Conservation (phyloP, 2,888 invertebrate genomes). For the Tipula helvola region DNA sequence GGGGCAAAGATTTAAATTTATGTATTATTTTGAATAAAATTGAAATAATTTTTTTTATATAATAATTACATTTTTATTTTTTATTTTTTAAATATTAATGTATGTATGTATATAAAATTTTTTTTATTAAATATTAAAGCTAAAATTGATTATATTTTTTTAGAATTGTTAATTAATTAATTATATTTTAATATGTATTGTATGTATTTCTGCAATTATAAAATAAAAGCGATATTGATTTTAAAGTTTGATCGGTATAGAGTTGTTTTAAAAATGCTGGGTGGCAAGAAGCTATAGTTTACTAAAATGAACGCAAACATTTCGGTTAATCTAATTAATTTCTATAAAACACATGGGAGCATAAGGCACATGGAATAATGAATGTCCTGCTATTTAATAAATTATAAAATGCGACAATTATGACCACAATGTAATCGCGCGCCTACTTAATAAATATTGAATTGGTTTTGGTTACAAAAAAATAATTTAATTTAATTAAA, state of each 20-base stretch:
- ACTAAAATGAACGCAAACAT: background rate
- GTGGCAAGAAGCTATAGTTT: background rate
- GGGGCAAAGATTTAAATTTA: background rate
- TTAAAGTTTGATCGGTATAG: background rate
- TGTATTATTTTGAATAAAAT: background rate
- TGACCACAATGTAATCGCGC: background rate
- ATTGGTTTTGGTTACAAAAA: background rate
- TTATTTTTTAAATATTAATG: background rate
- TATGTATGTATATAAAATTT: background rate
- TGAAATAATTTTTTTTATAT: background rate
- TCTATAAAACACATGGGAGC: background rate
- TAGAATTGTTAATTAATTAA: background rate
- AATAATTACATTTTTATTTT: background rate
- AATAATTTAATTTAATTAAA: too few species aligned
- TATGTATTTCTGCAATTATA: background rate
- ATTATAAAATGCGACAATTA: background rate
- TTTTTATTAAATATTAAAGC: background rate
- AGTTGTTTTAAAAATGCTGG: background rate
- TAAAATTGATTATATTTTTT: background rate
- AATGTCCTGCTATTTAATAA: background rate
- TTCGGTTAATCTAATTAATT: background rate
- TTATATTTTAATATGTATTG: background rate
- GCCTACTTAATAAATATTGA: too few species aligned
- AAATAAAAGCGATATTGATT: background rate
- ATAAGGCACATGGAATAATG: background rate